phyloP scores from a whole-genome alignment of 2,797 vertebrate species.

The Poeciliopsis infans region DNA sequence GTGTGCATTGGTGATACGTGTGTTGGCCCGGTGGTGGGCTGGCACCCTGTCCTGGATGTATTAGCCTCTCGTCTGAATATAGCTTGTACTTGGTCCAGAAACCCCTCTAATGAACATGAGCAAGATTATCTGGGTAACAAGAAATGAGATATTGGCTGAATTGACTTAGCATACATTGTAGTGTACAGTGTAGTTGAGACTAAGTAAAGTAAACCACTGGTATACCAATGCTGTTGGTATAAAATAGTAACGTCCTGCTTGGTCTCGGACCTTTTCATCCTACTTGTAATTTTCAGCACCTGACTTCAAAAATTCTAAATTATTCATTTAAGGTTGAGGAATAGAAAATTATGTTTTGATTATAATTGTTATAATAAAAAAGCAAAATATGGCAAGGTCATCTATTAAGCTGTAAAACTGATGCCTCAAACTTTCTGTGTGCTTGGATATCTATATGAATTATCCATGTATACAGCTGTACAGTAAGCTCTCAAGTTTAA shows the following conservation, averaged over 20 bases:
- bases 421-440: neutral
- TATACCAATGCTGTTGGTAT: neutral
- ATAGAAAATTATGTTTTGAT: neutral
- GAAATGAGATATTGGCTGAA: neutral
- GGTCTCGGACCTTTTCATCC: neutral
- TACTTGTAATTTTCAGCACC: neutral
- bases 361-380: neutral
- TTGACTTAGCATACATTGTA: neutral
- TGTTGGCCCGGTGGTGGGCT: neutral
- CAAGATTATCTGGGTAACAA: neutral
- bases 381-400: neutral
- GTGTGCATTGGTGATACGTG: neutral
- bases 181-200: neutral
- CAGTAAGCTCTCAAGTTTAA: too few species aligned
- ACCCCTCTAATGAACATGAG: neutral
- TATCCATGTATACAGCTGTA: too few species aligned
- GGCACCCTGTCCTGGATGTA: neutral
- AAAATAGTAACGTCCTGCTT: neutral
- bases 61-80: neutral
- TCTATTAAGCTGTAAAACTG: neutral
- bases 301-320: neutral
- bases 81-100: slow-evolving; percentile 1
- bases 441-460: neutral
- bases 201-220: neutral
- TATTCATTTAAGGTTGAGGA: neutral